Base-by-base conservation (phyloP, 2,113 vertebrate species). In the Pyxicephalus adspersus region DNA sequence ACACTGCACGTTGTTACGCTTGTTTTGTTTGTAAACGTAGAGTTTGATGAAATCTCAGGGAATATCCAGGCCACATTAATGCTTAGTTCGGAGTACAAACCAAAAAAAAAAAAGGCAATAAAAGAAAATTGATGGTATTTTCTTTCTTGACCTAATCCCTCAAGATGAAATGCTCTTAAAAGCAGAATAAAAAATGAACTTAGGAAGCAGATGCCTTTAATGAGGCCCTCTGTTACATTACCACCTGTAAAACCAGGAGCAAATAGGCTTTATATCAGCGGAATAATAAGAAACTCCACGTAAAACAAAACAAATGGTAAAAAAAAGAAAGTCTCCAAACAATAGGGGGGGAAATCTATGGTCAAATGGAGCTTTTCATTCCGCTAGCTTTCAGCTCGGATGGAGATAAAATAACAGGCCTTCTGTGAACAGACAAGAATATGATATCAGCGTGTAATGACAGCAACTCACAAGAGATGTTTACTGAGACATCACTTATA, bases 141-240 rank as follows among this genome's bases (percentile, higher is more conserved):
- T 87, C 84, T 86, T 82, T 75, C 72, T 85, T 85, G 77, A 79
- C 77, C 87, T 84, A 87, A 86, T 88, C 83, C 72, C 84, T 86
- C 83, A 84, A 87, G 85, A 73, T 87, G 87, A 87, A 84, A 83
- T 81, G 84, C 83, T 87, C 84, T 87, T 89, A 86, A 91, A 89
- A 89, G 87, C 82, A 85, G 88, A 90, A 89, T 90, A 90, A 90
- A 89, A 89, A 87, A 90, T 70, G 86, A 90, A 90, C 86, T 83
- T 87, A 87, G 83, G 87, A 86, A 90, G 86, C 84, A 90, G 87
- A 87, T 86, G 86, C 81, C 85, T 81, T 86, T 90, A 90, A 89
- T 83, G 85, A 88, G 85, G 86, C 80, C 85, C 90, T 90, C 85
- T 87, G 89, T 90, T 90, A 88, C 88, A 81, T 74, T 75, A 38